These are phyloP conservation scores for Netelia fuscicornis DNA, from an alignment of 2,888 invertebrate species.

Conservation along the genomic window DNA sequence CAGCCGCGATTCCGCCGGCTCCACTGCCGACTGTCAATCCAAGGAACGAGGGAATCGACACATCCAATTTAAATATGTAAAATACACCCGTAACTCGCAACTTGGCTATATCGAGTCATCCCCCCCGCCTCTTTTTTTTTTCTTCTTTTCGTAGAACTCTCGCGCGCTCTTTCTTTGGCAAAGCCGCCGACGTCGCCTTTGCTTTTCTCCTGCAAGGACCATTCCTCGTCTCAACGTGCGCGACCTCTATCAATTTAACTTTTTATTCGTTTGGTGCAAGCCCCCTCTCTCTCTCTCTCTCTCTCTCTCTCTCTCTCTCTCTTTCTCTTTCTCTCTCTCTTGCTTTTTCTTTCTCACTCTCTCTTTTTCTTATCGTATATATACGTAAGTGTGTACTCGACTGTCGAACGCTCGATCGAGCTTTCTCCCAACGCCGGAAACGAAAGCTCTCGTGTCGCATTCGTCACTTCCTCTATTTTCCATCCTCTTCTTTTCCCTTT, in stretches of 20 bases:
- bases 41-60: conserved; percentile 78
- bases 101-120: conserved; percentile 50
- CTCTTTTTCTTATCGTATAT: conserved; percentile 34
- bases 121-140: conserved; percentile 39
- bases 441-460: conserved; percentile 27
- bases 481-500: conserved; percentile 27
- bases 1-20: conserved; percentile 53
- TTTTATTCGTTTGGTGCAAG: conserved; percentile 71
- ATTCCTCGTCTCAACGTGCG: conserved; percentile 34
- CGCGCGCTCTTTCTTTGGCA: conserved; percentile 53
- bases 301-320: no score
- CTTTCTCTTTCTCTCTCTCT: no score
- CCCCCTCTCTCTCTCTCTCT: conserved; percentile 25
- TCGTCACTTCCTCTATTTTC: conserved; percentile 11
- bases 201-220: conserved; percentile 11
- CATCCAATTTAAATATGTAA: conserved; percentile 82
- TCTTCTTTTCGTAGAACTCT: conserved; percentile 27
- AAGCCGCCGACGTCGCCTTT: conserved; percentile 49
- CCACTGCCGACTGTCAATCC: conserved; percentile 74
- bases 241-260: conserved; percentile 78
- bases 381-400: conserved; percentile 34
- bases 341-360: conserved; percentile 15
- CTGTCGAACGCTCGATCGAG: conserved; percentile 72
- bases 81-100: conserved; percentile 76
- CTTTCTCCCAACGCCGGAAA: conserved; percentile 49